Evolutionary conservation across 2,888 invertebrate species (phyloP), one percentile per base, ranked within the genome.

Genomic region (Strigamia maritima): DNA sequence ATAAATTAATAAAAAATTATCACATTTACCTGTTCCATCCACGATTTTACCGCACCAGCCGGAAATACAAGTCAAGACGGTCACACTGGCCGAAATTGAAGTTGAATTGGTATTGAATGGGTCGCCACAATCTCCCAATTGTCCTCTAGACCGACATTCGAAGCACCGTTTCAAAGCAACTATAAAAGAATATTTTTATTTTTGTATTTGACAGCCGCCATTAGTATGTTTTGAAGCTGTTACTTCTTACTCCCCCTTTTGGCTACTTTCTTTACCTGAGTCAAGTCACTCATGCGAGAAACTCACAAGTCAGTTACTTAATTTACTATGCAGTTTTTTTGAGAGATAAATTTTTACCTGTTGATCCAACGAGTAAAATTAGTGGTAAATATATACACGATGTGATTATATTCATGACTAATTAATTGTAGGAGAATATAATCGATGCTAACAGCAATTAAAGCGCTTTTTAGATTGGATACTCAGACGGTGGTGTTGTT

Each of bases 41-140:
- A 94, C 90, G 77, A 94, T 91, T 88, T 96, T 96, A 28, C 93
- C 94, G 84, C 96, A 96, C 96, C 96, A 96, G 54, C 95, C 95
- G 0, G 94, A 94, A 0, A 94, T 92, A 83, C 95, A 95, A 0
- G 93, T 93, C 14, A 92, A 90, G 0, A 92, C 90, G 83, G 92
- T 89, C 0, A 95, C 90, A 0, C 94, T 94, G 19, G 26, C 3
- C 14, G 31, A 24, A 19, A 26, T 26, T 10, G 54, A 44, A 76
- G 16, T 94, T 16, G 90, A 90, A 88, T 95, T 95, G 82, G 90
- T 91, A 0, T 88, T 89, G 84, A 95, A 95, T 12, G 92, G 92
- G 87, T 96, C 96, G 83, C 93, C 94, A 85, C 96, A 96, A 81
- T 93, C 92, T 4, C 96, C 96, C 49, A 93, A 86, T 79, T 94